Evolutionary conservation across 2,888 invertebrate genomes (phyloP), one percentile per base, ranked within the genome.

Genomic region (Tipula unca): DNA sequence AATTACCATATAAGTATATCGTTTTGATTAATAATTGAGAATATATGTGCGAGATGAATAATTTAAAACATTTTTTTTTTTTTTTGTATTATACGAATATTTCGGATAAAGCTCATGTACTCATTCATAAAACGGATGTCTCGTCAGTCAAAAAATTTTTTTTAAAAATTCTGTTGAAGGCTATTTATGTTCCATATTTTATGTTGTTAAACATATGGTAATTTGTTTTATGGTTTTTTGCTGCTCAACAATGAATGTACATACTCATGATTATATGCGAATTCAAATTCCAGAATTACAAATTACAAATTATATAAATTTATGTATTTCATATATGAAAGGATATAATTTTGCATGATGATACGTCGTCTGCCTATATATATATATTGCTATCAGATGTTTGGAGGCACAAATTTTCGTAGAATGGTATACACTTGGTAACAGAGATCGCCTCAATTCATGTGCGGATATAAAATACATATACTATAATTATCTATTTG

Each of bases 91-190:
- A 17, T 54, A 54, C 1, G 48, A 69, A 25, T 25, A 69, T 8
- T 69, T 69, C 69, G 69, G 25, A 3, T 10, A 69, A 69, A 25
- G 69, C 69, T 69, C 69, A 25, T 25, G 14, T 69, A 69, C 20
- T 69, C 69, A 69, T 69, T 69, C 69, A 69, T 69, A 69, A 69
- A 69, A 69, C 69, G 69, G 69, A 69, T 69, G 69, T 69, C 69
- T 69, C 25, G 69, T 69, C 69, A 69, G 25, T 69, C 69, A 25
- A 13, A 69, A 69, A 69, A 69, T 32, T 6, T 6, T 6, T 6
- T 1, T 32, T 1, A 69, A 69, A 25, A 69, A 69, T 20, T 69
- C 69, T 69, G 69, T 69, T 69, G 69, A 69, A 69, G 69, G 69
- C 69, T 69, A 69, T 69, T 25, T 69, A 69, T 69, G 69, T 13